phyloP scores from a whole-genome alignment of 2,797 vertebrate species.

The Chromobotia macracanthus region DNA sequence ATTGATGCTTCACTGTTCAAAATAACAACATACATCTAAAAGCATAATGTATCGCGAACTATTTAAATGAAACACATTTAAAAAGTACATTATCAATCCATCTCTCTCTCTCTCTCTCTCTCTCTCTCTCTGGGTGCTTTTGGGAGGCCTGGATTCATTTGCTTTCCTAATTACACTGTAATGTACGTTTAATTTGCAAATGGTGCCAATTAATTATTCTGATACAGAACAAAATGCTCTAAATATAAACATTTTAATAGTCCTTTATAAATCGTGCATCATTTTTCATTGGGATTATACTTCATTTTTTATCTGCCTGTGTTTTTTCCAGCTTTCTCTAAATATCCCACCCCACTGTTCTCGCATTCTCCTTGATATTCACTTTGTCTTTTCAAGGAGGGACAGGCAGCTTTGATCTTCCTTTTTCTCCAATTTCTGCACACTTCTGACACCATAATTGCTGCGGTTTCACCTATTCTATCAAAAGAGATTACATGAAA shows the following conservation, averaged over 20 bases:
- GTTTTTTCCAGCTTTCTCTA: constrained; percentile 33
- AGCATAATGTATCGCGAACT: constrained; percentile 34
- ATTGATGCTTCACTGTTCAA: constrained; percentile 33
- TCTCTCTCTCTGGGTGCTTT: constrained; percentile 69
- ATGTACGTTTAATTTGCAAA: constrained; percentile 87
- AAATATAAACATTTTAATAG: constrained; percentile 86
- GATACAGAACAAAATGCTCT: constrained; percentile 79
- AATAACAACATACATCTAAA: constrained; percentile 38
- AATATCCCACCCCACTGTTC: constrained; percentile 64
- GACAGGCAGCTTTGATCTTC: constrained; percentile 71
- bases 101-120: constrained; percentile 68
- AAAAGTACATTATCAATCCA: constrained; percentile 61
- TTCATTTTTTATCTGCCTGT: constrained; percentile 71
- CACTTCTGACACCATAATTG: constrained; percentile 74
- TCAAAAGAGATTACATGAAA: constrained; percentile 75
- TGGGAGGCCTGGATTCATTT: constrained; percentile 78
- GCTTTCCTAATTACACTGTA: constrained; percentile 84
- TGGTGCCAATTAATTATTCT: constrained; percentile 83
- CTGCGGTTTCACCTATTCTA: constrained; percentile 72
- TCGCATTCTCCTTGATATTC: constrained; percentile 74
- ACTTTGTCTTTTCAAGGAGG: constrained; percentile 70
- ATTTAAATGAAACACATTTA: constrained; percentile 45
- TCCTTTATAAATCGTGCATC: constrained; percentile 72
- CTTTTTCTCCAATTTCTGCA: constrained; percentile 71
- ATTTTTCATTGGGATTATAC: constrained; percentile 78